A percentile compares a stretch with the other conserved stretches of the same genome.
These are phyloP conservation scores for Adineta ricciae DNA, from an alignment of 2,888 invertebrate species.

Conservation along the genomic window DNA sequence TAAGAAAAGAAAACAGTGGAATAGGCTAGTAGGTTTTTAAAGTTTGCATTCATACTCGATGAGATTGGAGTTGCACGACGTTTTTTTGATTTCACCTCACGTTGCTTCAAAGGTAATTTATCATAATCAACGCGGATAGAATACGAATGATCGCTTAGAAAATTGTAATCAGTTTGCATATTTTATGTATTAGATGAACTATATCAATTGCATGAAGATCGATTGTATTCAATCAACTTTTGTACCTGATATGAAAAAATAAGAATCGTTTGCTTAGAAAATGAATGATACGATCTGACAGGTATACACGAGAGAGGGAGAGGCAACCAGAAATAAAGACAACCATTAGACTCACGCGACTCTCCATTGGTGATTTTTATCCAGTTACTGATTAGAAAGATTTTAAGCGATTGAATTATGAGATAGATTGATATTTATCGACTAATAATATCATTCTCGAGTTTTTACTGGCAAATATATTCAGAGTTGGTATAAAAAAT, in stretches of 20 bases:
- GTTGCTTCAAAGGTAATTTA: neutral
- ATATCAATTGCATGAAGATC: neutral
- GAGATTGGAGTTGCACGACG: neutral
- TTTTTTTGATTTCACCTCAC: neutral
- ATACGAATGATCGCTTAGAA: slow-evolving; percentile 11
- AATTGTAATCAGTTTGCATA: neutral
- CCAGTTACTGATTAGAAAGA: neutral
- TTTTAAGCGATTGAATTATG: no score
- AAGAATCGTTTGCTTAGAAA: neutral
- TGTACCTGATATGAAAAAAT: neutral
- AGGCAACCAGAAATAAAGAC: neutral
- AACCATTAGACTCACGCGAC: neutral
- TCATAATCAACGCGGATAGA: neutral
- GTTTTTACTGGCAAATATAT: no score
- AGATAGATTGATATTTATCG: no score
- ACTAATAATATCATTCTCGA: no score
- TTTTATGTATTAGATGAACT: neutral
- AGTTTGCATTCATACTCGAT: neutral
- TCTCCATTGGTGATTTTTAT: neutral
- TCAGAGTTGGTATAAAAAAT: no score
- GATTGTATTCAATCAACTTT: neutral
- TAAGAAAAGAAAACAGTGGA: neutral
- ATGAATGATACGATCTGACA: neutral
- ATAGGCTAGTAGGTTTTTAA: neutral
- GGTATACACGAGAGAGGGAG: neutral